A percentile compares a stretch with the other conserved stretches of the same genome.
Conservation (phyloP, 2,888 invertebrate genomes). For the Tromatobia lineatoria region DNA sequence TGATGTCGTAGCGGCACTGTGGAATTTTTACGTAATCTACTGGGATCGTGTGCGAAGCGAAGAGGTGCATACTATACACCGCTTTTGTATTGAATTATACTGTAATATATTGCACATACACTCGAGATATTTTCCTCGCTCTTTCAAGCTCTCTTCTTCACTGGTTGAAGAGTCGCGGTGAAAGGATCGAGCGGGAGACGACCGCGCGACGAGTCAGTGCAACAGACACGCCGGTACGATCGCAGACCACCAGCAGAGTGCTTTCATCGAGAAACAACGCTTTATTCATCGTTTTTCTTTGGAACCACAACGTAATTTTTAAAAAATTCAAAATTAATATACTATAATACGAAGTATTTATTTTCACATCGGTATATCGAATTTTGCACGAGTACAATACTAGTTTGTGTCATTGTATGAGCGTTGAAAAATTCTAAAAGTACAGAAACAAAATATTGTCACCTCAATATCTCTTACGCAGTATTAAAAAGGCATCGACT, state of each 20-base stretch:
- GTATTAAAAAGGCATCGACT: too few relatives aligned
- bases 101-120: not conserved
- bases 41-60: slow-evolving; percentile 26
- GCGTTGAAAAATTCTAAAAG: too few relatives aligned
- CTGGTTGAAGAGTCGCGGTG: slow-evolving; percentile 33
- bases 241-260: slow-evolving; percentile 20
- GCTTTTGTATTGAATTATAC: not conserved
- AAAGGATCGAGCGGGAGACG: slow-evolving; percentile 30
- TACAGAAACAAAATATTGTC: too few relatives aligned
- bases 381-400: too few relatives aligned
- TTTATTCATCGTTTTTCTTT: not conserved
- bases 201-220: slow-evolving; percentile 2
- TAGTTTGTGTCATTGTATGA: too few relatives aligned
- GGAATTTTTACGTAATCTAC: slow-evolving; percentile 9
- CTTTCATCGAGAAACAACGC: not conserved
- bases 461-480: too few relatives aligned
- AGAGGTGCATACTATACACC: slow-evolving; percentile 3
- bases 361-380: too few relatives aligned
- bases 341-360: too few relatives aligned
- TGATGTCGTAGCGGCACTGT: slow-evolving; percentile 4
- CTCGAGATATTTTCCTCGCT: slow-evolving; percentile 3
- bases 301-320: not conserved
- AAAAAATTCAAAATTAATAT: too few relatives aligned
- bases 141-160: slow-evolving; percentile 15
- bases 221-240: slow-evolving; percentile 16